These are phyloP conservation scores for Cygnus olor DNA, from an alignment of 2,797 vertebrate genomes.

Conservation along the genomic window DNA sequence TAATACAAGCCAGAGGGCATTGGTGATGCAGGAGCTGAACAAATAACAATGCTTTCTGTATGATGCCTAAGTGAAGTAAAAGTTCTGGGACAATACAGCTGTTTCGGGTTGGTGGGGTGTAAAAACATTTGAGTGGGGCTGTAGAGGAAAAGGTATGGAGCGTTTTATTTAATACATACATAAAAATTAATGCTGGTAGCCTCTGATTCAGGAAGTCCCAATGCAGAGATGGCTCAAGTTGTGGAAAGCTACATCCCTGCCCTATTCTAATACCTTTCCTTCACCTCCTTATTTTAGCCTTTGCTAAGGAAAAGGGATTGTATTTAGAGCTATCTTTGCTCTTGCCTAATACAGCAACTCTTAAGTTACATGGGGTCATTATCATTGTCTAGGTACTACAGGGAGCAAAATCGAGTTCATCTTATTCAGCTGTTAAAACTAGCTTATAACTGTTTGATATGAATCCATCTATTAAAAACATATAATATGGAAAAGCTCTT, in stretches of 20 bases:
- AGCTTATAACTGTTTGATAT: neutral
- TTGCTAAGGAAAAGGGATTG: neutral
- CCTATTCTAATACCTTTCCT: neutral
- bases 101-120: neutral
- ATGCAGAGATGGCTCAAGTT: neutral
- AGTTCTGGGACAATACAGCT: neutral
- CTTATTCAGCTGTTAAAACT: neutral
- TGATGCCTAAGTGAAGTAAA: rapidly evolving
- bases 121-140: neutral
- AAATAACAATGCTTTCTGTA: rapidly evolving
- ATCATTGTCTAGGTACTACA: neutral
- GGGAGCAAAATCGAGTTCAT: neutral
- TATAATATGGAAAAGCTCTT: neutral
- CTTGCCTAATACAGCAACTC: neutral
- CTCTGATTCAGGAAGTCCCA: neutral
- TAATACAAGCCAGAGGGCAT: rapidly evolving
- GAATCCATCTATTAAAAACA: no score
- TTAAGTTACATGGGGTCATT: neutral
- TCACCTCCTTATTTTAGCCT: neutral
- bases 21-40: neutral
- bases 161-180: neutral
- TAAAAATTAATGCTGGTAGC: neutral
- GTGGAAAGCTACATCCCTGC: neutral
- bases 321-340: neutral
- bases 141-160: neutral